Percentiles rank a stretch among this genome's conserved stretches.
Evolutionary conservation across 1,140 invertebrate species (phyloP).

Genomic region (Drosophila dunni): DNA sequence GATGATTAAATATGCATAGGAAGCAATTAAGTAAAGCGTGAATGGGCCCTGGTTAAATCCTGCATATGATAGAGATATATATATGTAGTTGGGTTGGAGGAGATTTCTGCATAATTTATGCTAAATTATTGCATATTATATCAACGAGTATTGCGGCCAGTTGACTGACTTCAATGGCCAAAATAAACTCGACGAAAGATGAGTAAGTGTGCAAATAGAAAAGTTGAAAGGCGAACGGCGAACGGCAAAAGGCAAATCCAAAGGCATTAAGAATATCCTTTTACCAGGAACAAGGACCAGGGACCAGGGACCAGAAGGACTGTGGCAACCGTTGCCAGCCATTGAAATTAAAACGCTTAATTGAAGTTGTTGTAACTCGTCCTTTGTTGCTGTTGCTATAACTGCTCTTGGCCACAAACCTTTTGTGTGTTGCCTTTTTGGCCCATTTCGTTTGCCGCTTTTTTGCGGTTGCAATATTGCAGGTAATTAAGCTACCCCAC

Average conservation of each 20-base stretch:
- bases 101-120: constrained; percentile 63
- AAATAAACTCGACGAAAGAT: constrained; percentile 13
- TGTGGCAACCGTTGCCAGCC: constrained; percentile 45
- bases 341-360: constrained; percentile 77
- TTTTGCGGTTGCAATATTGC: constrained; percentile 75
- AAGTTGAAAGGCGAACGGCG: constrained; percentile 16
- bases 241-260: constrained; percentile 50
- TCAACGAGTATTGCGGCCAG: constrained; percentile 47
- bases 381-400: constrained; percentile 5
- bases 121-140: constrained; percentile 73
- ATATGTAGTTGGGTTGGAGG: not conserved
- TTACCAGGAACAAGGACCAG: not conserved
- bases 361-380: constrained; percentile 46
- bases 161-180: constrained; percentile 34
- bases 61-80: not conserved
- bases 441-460: constrained; percentile 29
- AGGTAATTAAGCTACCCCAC: constrained; percentile 67
- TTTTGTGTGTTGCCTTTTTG: constrained; percentile 34
- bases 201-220: constrained; percentile 4
- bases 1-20: constrained; percentile 71
- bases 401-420: constrained; percentile 15
- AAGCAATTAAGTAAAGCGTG: constrained; percentile 63
- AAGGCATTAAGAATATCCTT: constrained; percentile 61
- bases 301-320: not conserved
- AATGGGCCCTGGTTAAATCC: not conserved